Conservation (phyloP, 2,113 vertebrate genomes). For the Burhinus bistriatus region DNA sequence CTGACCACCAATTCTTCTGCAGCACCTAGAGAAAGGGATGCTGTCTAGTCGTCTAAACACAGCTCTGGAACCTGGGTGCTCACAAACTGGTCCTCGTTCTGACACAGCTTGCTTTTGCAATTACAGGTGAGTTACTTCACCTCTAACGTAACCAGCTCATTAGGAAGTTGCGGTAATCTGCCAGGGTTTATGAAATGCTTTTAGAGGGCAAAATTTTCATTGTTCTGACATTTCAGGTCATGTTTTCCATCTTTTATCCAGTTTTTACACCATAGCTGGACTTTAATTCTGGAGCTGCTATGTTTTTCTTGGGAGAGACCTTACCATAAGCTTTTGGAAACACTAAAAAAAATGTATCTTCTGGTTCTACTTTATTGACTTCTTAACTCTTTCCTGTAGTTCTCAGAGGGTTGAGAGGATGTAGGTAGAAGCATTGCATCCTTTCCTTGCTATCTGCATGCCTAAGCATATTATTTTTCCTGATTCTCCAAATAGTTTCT, state of each 20-base stretch:
- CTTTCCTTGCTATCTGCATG: not conserved
- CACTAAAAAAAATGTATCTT: not conserved
- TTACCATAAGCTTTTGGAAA: not conserved
- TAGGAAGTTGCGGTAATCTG: not conserved
- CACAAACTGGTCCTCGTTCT: not conserved
- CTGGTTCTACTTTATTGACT: not conserved
- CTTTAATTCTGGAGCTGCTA: not conserved
- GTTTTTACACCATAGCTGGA: not conserved
- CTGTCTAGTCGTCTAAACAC: not conserved
- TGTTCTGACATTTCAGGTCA: not conserved
- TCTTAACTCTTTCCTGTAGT: not conserved
- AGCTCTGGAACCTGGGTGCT: constrained; percentile 3
- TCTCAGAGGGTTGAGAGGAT: not conserved
- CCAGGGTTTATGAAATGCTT: not conserved
- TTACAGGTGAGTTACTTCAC: not conserved
- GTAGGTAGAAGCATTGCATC: not conserved
- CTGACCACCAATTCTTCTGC: not conserved
- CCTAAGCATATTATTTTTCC: not conserved
- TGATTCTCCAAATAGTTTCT: constrained; percentile 11
- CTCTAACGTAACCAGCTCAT: not conserved
- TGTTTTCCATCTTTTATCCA: not conserved
- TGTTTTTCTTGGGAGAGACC: not conserved
- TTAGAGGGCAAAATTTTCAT: not conserved
- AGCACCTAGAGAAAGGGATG: not conserved
- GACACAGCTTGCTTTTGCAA: not conserved